These are phyloP conservation scores for Lasius fuliginosus DNA, from an alignment of 2,888 invertebrate species.

Conservation along the genomic window DNA sequence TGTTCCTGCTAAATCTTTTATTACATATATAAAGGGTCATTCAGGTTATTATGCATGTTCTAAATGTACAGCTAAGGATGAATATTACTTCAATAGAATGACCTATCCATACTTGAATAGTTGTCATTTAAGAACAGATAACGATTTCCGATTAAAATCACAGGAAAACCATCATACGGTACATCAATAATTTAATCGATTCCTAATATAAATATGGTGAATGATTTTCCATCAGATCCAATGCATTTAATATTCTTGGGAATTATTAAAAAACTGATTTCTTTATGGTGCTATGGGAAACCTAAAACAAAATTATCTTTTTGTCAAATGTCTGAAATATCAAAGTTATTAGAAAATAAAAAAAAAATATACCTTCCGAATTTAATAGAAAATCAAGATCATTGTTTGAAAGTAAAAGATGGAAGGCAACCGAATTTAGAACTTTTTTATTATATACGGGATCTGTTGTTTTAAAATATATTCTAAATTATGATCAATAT, in stretches of 20 bases:
- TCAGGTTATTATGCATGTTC: neutral
- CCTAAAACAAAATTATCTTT: constrained; percentile 40
- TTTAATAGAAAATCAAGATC: too few species aligned
- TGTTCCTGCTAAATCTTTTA: neutral
- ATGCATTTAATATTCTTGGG: constrained; percentile 49
- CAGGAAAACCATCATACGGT: neutral
- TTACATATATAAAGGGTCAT: neutral
- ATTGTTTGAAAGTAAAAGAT: too few species aligned
- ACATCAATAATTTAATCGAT: constrained; percentile 51
- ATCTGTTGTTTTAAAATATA: too few species aligned
- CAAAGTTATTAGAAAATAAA: neutral
- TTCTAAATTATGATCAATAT: too few species aligned
- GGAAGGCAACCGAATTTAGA: too few species aligned
- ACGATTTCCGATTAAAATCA: constrained; percentile 53
- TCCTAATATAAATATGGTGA: constrained; percentile 56
- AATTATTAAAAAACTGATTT: constrained; percentile 47
- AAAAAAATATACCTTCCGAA: too few species aligned
- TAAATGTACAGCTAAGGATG: constrained; percentile 35
- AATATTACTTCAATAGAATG: constrained; percentile 17
- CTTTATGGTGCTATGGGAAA: constrained; percentile 42
- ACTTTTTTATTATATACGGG: too few species aligned
- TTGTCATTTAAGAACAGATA: constrained; percentile 42
- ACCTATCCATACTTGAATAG: constrained; percentile 39
- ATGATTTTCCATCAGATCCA: constrained; percentile 45
- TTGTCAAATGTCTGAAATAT: neutral